These are phyloP conservation scores for Drosophila erecta DNA, from an alignment of 1,140 invertebrate genomes.

Conservation along the genomic window DNA sequence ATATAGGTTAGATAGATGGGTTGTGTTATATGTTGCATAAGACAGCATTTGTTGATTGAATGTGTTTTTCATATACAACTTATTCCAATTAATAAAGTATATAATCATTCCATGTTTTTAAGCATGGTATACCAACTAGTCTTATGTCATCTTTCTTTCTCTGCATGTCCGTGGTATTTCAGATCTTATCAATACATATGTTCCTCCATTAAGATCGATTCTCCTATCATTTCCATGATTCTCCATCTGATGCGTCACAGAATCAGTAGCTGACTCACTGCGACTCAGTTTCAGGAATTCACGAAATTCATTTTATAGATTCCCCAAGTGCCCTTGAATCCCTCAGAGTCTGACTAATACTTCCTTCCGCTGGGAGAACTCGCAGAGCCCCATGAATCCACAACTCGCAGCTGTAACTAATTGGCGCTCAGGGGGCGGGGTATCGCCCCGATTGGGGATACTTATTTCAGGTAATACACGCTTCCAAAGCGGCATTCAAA, in stretches of 20 bases:
- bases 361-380: constrained; percentile 59
- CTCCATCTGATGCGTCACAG: constrained; percentile 48
- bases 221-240: neutral
- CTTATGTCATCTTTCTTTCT: neutral
- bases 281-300: constrained; percentile 50
- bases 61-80: no score
- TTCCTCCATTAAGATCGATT: constrained; percentile 6
- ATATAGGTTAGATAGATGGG: no score
- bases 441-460: constrained; percentile 13
- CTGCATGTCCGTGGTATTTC: neutral
- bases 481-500: constrained; percentile 63
- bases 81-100: no score
- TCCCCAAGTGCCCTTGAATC: constrained; percentile 56
- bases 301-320: constrained; percentile 53
- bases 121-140: neutral
- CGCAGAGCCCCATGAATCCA: neutral
- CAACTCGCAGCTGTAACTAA: constrained; percentile 66
- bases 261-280: constrained; percentile 49
- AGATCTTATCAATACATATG: constrained; percentile 12
- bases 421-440: constrained; percentile 33
- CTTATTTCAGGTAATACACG: constrained; percentile 42
- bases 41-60: no score
- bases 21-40: no score
- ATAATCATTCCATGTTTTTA: no score
- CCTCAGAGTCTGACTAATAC: constrained; percentile 68